Evolutionary conservation across 1,140 invertebrate species (phyloP), one percentile per base, ranked within the genome.

Genomic region (Cepaea nemoralis): DNA sequence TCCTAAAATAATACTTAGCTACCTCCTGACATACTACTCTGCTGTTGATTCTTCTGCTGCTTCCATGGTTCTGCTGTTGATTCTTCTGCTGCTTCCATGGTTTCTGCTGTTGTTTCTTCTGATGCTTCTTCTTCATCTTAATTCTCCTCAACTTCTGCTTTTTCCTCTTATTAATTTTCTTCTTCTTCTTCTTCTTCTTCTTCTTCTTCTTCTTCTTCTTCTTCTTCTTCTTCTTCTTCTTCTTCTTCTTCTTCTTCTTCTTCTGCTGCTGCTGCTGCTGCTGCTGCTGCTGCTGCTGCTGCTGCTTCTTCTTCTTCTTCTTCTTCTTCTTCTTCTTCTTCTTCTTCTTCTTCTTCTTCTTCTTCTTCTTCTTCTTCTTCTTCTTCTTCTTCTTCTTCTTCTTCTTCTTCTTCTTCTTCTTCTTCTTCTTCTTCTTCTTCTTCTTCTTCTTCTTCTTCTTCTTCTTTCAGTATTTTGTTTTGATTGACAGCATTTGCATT

Each of bases 311-410:
- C 42, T 45, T 45, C 63, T n/a, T 66, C 63, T 66, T 66, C 63
- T 66, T 66, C 63, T 66, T 66, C 22, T 66, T 66, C 63, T 66
- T 66, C 63, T 66, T 66, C 63, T 66, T 66, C 63, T 66, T 66
- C 63, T 66, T 66, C 63, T 66, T 66, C 63, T 66, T 66, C 63
- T 66, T 66, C 63, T 66, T 66, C 63, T 66, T 66, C 63, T 66
- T 66, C 63, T 66, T 66, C 63, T 66, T 66, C 63, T 66, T 66
- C 63, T 66, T 66, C 63, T 66, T 66, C 63, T 66, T 66, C 63
- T 66, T 66, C 63, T 66, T 66, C 63, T 66, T 66, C 63, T 66
- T 66, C 63, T 45, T 45, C 42, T 45, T 45, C 42, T 45, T 45
- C 42, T 45, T 45, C 42, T 45, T 45, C 42, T 45, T 45, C 42